Percentiles rank a stretch among this genome's conserved stretches.
Evolutionary conservation across 2,888 invertebrate species (phyloP).

Genomic region (Stenchaetothrips biformis): DNA sequence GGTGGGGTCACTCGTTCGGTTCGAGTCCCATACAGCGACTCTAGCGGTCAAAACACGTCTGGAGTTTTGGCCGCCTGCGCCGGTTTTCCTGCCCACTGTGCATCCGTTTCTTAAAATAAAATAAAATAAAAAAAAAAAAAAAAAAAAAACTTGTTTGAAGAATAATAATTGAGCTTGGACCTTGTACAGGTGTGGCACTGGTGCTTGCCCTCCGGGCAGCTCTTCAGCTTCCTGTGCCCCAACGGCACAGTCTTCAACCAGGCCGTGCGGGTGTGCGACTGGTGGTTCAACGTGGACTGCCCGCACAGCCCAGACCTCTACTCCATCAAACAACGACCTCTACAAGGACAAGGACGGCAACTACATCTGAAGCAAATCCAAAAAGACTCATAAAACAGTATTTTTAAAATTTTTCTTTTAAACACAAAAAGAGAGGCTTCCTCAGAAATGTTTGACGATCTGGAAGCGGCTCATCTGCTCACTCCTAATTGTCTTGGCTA

Average conservation of each 20-base stretch:
- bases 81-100: too few relatives aligned
- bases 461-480: too few relatives aligned
- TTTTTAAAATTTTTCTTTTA: too few relatives aligned
- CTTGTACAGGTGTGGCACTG: slow-evolving; percentile 91
- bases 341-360: slow-evolving; percentile 66
- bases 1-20: too few relatives aligned
- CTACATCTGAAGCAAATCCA: slow-evolving; percentile 41
- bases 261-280: slow-evolving; percentile 73
- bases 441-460: too few relatives aligned
- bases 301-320: slow-evolving; percentile 64
- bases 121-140: too few relatives aligned
- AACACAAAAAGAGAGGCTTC: too few relatives aligned
- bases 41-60: too few relatives aligned
- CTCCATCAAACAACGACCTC: slow-evolving; percentile 73
- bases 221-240: slow-evolving; percentile 79
- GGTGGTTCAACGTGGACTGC: slow-evolving; percentile 81
- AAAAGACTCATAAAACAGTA: neutral
- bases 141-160: neutral
- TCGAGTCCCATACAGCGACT: too few relatives aligned
- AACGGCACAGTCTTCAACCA: slow-evolving; percentile 86
- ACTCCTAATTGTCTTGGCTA: too few relatives aligned
- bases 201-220: slow-evolving; percentile 76
- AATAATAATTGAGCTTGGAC: neutral
- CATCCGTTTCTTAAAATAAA: too few relatives aligned
- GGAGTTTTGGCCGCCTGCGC: too few relatives aligned